Conservation (phyloP, 2,113 vertebrate species). For the Oreochromis tanganicae region DNA sequence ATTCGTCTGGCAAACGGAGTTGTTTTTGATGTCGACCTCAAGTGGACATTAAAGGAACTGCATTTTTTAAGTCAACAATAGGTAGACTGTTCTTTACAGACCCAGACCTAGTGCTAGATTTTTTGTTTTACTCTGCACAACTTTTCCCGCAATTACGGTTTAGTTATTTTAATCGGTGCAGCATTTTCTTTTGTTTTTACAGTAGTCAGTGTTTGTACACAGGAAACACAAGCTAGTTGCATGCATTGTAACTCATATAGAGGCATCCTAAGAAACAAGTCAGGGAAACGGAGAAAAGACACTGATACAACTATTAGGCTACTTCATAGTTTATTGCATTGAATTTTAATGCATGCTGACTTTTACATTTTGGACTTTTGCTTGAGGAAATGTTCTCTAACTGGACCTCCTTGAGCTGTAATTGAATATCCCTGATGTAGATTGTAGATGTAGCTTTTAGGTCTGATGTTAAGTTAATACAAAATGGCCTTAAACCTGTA, state of each 20-base stretch:
- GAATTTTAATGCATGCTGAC: not conserved
- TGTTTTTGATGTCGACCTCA: too few relatives aligned
- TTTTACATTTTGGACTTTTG: not conserved
- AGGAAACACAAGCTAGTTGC: not conserved
- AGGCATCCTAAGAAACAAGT: not conserved
- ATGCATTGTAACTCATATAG: not conserved
- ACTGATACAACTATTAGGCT: accelerated
- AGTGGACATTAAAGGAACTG: too few relatives aligned
- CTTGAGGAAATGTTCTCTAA: not conserved
- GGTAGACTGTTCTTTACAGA: accelerated
- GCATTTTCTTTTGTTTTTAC: not conserved
- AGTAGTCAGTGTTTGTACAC: not conserved
- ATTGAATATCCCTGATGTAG: not conserved
- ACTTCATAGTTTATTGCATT: not conserved
- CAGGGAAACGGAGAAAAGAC: not conserved
- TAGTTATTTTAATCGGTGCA: not conserved
- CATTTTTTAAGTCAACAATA: not conserved
- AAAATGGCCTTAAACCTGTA: not conserved
- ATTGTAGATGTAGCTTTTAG: not conserved
- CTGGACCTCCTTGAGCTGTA: not conserved
- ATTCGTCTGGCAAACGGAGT: too few relatives aligned
- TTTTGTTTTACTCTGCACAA: not conserved
- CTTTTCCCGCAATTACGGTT: not conserved
- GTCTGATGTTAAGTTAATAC: accelerated
- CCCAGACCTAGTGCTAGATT: not conserved